Percentiles rank a stretch among this genome's conserved stretches.
Conservation (phyloP, 2,888 invertebrate species). For the Achlya flavicornis region DNA sequence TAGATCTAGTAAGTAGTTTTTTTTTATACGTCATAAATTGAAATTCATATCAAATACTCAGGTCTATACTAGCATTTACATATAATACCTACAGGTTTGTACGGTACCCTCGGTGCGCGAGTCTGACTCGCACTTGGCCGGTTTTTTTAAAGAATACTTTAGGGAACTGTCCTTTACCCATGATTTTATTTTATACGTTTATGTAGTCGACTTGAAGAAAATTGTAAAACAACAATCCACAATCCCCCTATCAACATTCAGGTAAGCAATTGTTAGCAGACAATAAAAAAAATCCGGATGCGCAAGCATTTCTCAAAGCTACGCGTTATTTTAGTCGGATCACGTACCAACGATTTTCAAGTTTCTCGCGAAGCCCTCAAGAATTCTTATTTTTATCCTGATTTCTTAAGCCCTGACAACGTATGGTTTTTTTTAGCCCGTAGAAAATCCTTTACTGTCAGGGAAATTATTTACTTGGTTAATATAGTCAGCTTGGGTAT, state of each 20-base stretch:
- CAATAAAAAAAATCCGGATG: conserved; percentile 23
- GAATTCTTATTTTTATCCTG: conserved; percentile 56
- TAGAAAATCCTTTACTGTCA: conserved; percentile 57
- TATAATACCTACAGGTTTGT: too few relatives aligned
- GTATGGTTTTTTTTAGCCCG: conserved; percentile 44
- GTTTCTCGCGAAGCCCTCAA: conserved; percentile 53
- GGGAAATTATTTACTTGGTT: conserved; percentile 70
- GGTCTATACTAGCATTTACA: too few relatives aligned
- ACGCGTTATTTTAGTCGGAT: conserved; percentile 40
- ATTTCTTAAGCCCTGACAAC: conserved; percentile 43
- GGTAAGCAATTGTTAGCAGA: conserved; percentile 24
- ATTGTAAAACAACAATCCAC: not conserved
- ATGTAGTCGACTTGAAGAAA: not conserved
- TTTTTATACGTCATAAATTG: too few relatives aligned
- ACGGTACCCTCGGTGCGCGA: too few relatives aligned
- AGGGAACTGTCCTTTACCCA: not conserved
- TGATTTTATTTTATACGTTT: not conserved
- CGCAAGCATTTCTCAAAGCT: conserved; percentile 4
- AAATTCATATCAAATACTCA: too few relatives aligned
- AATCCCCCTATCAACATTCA: conserved; percentile 18
- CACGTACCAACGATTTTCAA: conserved; percentile 70
- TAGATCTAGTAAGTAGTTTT: too few relatives aligned
- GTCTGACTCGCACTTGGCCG: too few relatives aligned
- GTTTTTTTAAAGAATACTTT: too few relatives aligned
- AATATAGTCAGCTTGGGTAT: conserved; percentile 52